Base-by-base conservation (phyloP, 2,888 invertebrate species). In the Sylvicola fuscatus region DNA sequence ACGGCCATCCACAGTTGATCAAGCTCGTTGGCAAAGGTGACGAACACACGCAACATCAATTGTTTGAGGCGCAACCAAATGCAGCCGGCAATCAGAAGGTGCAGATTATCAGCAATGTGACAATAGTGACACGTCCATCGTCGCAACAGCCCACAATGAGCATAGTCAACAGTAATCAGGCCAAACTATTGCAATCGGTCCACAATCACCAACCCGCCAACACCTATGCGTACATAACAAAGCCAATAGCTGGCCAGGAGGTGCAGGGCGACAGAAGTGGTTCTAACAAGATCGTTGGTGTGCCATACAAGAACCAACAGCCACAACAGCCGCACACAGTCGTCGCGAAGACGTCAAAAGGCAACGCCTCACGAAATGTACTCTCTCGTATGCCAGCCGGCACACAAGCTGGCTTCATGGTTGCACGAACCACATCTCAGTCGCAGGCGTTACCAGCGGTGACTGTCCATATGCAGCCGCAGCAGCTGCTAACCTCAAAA, bases 101-200 rank as follows among this genome's bases (percentile, higher is more conserved):
- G 34, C 41, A 57, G 40, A 53, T 57, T 10, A 38, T 40, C 17
- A 52, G 57, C 39, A 58, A 58, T 47, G 45, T 58, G 38, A 55
- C 57, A 16, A 53, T 58, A 36, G 43, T 57, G 29, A 53, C 57
- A 11, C 54, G 42, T 13, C 29, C 43, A 36, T 35, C 40, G 17
- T 42, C 38, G 32, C 45, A 46, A 35, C 49, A 49, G 34, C 49
- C 52, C 2, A 51, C 52, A 12, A 52, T 49, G 39, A 32, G 14
- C 14, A 12, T 14, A 6, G 14, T 14, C 3, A 14, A 5, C 13
- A 29, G n/a, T 45, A 47, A 51, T n/a, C 50, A 48, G 37, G 46
- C 50, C 2, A 52, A 52, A 38, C 47, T 45, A 41, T 37, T 52
- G 14, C 45, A 21, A 15, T 14, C 31, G 13, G 28, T 32, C 3